Percentiles rank a stretch among this genome's conserved stretches.
Conservation (phyloP, 2,113 vertebrate genomes). For the Perca fluviatilis region DNA sequence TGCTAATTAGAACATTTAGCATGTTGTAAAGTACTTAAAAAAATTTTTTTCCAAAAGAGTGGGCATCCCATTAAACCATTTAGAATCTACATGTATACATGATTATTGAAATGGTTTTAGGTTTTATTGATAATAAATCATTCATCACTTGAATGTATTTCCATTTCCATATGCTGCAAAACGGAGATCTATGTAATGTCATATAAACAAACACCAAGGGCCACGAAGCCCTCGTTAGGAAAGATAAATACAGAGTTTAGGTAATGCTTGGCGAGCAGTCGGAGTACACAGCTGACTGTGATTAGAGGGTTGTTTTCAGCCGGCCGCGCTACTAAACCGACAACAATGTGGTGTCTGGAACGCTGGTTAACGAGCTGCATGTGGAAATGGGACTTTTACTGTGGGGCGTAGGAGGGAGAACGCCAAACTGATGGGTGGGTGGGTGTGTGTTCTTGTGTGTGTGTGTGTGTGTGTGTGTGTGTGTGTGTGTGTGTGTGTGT, state of each 20-base stretch:
- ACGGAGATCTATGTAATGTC: conserved; percentile 23
- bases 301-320: conserved; percentile 25
- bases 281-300: conserved; percentile 16
- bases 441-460: too few relatives aligned
- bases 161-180: background rate
- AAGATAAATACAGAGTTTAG: conserved; percentile 41
- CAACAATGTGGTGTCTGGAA: conserved; percentile 8
- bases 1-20: background rate
- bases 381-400: background rate
- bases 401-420: background rate
- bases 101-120: too few relatives aligned
- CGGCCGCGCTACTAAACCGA: background rate
- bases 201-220: conserved; percentile 12
- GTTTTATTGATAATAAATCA: background rate
- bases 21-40: background rate
- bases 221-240: conserved; percentile 19
- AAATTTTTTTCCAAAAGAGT: too few relatives aligned
- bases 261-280: conserved; percentile 13
- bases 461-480: too few relatives aligned
- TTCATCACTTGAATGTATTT: background rate
- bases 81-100: too few relatives aligned
- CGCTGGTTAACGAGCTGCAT: conserved; percentile 11
- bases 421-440: background rate
- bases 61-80: too few relatives aligned
- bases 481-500: too few relatives aligned